Conservation (phyloP, 2,888 invertebrate species). For the Drepanosiphum platanoidis region DNA sequence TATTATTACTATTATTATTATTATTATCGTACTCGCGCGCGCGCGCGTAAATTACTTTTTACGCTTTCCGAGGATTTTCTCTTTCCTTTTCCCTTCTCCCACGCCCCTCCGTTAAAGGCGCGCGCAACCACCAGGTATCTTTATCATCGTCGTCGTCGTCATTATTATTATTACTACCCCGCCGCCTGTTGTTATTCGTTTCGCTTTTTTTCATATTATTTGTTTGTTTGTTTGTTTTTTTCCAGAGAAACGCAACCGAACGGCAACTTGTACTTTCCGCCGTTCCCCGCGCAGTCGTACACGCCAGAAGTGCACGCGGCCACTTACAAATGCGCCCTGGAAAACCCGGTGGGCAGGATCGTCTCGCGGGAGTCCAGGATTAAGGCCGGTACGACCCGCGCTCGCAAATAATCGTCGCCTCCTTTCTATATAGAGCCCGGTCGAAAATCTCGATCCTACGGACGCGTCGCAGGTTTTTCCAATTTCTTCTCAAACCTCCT, state of each 20-base stretch:
- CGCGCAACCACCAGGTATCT: background rate
- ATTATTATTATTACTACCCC: background rate
- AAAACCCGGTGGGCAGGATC: constrained; percentile 68
- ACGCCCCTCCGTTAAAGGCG: too few relatives aligned
- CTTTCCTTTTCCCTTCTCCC: background rate
- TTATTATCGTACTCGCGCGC: background rate
- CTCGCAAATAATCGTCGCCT: constrained; percentile 11
- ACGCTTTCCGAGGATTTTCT: background rate
- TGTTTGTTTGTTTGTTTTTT: background rate
- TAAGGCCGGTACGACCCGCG: constrained; percentile 64
- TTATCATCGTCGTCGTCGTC: background rate
- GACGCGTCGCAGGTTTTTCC: too few relatives aligned
- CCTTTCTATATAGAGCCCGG: too few relatives aligned
- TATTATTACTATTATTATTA: too few relatives aligned
- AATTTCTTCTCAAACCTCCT: too few relatives aligned
- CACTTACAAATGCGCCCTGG: constrained; percentile 69
- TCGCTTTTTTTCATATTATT: background rate
- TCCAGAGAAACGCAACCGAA: constrained; percentile 66
- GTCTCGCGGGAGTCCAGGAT: constrained; percentile 67
- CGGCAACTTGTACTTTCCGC: constrained; percentile 68
- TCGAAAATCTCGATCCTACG: too few relatives aligned
- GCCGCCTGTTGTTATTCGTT: constrained; percentile 4
- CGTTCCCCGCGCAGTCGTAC: constrained; percentile 68
- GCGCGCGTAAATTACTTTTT: constrained; percentile 21
- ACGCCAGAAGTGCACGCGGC: constrained; percentile 68